Evolutionary conservation across 2,888 invertebrate species (phyloP).

Genomic region (Trichopria drosophilae): DNA sequence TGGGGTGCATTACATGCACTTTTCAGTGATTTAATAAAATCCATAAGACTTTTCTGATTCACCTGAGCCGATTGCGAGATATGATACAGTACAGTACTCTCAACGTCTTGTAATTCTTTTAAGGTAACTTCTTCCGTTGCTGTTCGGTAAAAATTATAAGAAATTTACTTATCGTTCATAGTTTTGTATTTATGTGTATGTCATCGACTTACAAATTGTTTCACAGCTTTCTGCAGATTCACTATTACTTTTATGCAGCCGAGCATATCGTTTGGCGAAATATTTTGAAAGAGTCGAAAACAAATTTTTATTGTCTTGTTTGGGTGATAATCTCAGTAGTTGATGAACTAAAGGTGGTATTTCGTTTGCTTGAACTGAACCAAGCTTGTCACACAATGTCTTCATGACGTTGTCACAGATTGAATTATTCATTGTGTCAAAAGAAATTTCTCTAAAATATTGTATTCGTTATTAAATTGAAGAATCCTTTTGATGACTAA

Average conservation of each 20-base stretch:
- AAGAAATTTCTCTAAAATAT: constrained; percentile 47
- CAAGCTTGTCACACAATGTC: constrained; percentile 66
- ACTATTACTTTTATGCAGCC: constrained; percentile 23
- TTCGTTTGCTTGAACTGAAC: constrained; percentile 63
- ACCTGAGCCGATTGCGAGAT: constrained; percentile 59
- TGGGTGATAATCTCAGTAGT: constrained; percentile 64
- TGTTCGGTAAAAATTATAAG: constrained; percentile 6
- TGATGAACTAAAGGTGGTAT: constrained; percentile 71
- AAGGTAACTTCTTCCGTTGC: constrained; percentile 35
- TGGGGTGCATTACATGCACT: constrained; percentile 63
- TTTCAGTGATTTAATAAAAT: constrained; percentile 59
- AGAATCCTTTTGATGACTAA: not conserved
- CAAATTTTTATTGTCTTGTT: constrained; percentile 58
- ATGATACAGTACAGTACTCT: constrained; percentile 67
- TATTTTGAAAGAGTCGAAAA: constrained; percentile 61
- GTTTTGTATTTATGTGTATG: not conserved
- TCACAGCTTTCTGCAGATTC: constrained; percentile 40
- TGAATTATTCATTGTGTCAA: constrained; percentile 62
- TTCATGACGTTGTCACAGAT: constrained; percentile 62
- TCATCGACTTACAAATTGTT: constrained; percentile 40
- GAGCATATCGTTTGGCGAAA: constrained; percentile 57
- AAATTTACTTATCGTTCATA: not conserved
- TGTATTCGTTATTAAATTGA: not conserved
- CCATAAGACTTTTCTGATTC: constrained; percentile 58
- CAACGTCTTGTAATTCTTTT: constrained; percentile 63